Evolutionary conservation across 2,888 invertebrate species (phyloP), one percentile per base, ranked within the genome.

Genomic region (Pelosia muscerda): DNA sequence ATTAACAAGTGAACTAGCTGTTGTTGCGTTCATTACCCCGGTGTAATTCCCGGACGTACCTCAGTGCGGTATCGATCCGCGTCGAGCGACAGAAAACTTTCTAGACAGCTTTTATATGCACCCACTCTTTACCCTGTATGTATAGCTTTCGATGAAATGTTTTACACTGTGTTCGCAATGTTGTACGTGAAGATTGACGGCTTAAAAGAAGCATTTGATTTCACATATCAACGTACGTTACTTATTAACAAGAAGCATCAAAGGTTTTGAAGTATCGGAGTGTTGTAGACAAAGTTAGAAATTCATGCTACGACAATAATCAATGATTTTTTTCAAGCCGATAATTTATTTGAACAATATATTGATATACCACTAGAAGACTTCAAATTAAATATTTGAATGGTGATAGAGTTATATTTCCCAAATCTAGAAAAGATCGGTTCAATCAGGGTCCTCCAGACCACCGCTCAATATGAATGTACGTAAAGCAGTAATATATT

Each of bases 41-140:
- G 81, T 86, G 90, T 91, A 90, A 92, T 90, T 88, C 89, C 90
- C 88, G 85, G 85, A 88, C 87, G 89, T 86, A 88, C 90, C 88
- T 88, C 86, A 77, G 84, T 83, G 85, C 88, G 82, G 87, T 94
- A 95, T 95, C 92, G 94, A 94, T 93, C 94, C 94, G 86, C 83
- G 83, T 86, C 89, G 88, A 92, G 91, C 94, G 94, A 93, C 94
- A 94, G 93, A 93, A 94, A 95, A 95, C 95, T 95, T 95, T 95
- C 94, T 93, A 95, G 95, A 95, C 95, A 91, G 94, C 92, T 95
- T 95, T 95, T 95, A 95, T 95, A 94, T 95, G 95, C 94, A 94
- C 91, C 92, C 88, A 90, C 92, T 92, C 92, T 93, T 92, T 92
- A 89, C 88, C 86, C 87, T 84, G 88, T 86, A 86, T 88, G 90